Evolutionary conservation across 2,113 vertebrate genomes (phyloP), one percentile per base, ranked within the genome.

Genomic region (Leiothrix lutea): DNA sequence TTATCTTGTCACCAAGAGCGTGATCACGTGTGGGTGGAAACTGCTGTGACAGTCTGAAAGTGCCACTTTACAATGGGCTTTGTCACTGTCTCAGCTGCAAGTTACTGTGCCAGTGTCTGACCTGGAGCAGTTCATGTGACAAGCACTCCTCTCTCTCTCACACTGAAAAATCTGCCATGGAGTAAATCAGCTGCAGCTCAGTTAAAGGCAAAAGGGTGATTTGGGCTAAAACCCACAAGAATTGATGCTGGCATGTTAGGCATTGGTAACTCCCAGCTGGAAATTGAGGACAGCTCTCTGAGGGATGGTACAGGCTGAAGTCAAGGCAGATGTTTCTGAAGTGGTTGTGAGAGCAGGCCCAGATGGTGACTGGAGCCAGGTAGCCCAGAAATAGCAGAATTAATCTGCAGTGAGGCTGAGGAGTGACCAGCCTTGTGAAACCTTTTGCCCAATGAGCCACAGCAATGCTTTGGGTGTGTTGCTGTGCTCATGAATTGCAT

Each of bases 161-260:
- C 9, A 3, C 8, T 22, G 22, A 14, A 80, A 57, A 77, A 61
- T 7, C 0, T 0, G 8, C 14, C 3, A 6, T 44, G 48, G 60
- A 36, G 14, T n/a, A 21, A 45, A 23, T 35, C 3, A 4, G 7
- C 44, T 58, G 36, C 67, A 84, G 28, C 22, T 33, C 61, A 50
- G 25, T 20, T 54, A 8, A 56, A 36, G 47, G 33, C 26, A 44
- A 13, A 73, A 40, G 53, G 33, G 21, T 62, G 21, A 9, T 60
- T 60, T 62, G 50, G 36, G 17, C n/a, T 36, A 10, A 71, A 79
- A 71, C 14, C 6, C 4, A 0, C 33, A 12, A 25, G 14, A 17
- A 18, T 14, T 57, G 22, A 4, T 0, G 0, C 42, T 62, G 70
- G 15, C 0, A 1, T 10, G 2, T 8, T 42, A 28, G 57, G 13